Conservation (phyloP, 1,140 invertebrate species). For the Papilio polytes region DNA sequence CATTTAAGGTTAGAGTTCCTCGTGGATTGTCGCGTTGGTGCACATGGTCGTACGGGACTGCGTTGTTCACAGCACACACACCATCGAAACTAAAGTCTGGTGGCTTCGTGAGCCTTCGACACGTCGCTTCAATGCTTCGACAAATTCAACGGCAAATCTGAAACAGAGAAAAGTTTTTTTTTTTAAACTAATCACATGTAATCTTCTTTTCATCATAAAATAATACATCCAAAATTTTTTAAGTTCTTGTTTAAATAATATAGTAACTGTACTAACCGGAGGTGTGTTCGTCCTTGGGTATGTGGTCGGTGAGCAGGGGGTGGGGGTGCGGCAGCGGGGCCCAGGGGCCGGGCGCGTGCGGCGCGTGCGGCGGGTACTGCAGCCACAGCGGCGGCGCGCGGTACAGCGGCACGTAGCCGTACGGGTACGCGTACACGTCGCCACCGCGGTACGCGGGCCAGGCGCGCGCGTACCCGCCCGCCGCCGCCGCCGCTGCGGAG, state of each 20-base stretch:
- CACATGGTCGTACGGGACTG: not conserved
- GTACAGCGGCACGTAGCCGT: constrained; percentile 57
- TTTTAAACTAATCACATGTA: too few species aligned
- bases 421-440: constrained; percentile 60
- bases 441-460: constrained; percentile 45
- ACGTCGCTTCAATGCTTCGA: constrained; percentile 76
- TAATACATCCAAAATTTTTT: not conserved
- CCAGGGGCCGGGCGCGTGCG: constrained; percentile 69
- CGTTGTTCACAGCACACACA: not conserved
- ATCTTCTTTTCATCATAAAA: too few species aligned
- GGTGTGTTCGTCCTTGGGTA: constrained; percentile 79
- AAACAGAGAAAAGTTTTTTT: constrained; percentile 50
- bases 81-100: not conserved
- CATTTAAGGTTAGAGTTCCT: not conserved
- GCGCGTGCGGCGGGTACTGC: constrained; percentile 66
- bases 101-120: constrained; percentile 13
- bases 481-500: constrained; percentile 52
- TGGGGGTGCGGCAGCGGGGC: constrained; percentile 74
- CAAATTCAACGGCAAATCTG: constrained; percentile 83
- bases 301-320: constrained; percentile 76
- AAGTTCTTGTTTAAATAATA: not conserved
- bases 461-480: constrained; percentile 59
- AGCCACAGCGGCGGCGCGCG: constrained; percentile 53
- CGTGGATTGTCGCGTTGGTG: not conserved
- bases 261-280: constrained; percentile 60